Evolutionary conservation across 2,113 vertebrate species (phyloP).

Genomic region (Zingel zingel): DNA sequence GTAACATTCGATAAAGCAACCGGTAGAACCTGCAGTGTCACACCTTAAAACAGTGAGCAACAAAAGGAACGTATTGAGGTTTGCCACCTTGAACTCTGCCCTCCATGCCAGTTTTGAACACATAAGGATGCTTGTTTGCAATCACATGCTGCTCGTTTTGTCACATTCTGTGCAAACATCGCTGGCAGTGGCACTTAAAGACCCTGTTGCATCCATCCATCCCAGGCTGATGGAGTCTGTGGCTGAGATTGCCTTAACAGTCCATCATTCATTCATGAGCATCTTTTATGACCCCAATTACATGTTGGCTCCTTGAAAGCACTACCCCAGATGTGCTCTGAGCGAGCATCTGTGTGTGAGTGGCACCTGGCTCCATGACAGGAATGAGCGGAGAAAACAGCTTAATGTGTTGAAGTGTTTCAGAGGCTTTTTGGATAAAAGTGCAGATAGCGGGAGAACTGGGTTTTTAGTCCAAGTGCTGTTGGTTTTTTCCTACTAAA

Average conservation of each 20-base stretch:
- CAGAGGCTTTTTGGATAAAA: conserved; percentile 41
- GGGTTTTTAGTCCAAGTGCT: conserved; percentile 49
- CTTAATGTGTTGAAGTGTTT: conserved; percentile 17
- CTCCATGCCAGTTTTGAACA: conserved; percentile 4
- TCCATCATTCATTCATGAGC: conserved; percentile 78
- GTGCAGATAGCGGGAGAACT: conserved; percentile 8
- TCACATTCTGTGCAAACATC: conserved; percentile 12
- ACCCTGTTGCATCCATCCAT: conserved; percentile 34
- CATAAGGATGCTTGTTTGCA: neutral
- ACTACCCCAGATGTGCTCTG: conserved; percentile 48
- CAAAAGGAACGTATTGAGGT: conserved; percentile 35
- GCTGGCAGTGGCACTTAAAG: neutral
- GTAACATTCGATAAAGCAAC: conserved; percentile 36
- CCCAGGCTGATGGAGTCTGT: conserved; percentile 17
- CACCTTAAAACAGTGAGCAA: neutral
- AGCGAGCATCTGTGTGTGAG: conserved; percentile 42
- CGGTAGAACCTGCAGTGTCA: conserved; percentile 51
- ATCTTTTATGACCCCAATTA: conserved; percentile 71
- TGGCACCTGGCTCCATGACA: conserved; percentile 64
- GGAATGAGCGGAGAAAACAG: conserved; percentile 17
- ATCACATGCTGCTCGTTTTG: conserved; percentile 4
- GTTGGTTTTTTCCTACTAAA: conserved; percentile 18
- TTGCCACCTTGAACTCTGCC: conserved; percentile 28
- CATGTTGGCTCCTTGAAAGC: conserved; percentile 66
- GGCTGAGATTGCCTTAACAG: conserved; percentile 62